A percentile compares a stretch with the other conserved stretches of the same genome.
Evolutionary conservation across 2,888 invertebrate species (phyloP).

Genomic region (Bursaphelenchus okinawaensis): DNA sequence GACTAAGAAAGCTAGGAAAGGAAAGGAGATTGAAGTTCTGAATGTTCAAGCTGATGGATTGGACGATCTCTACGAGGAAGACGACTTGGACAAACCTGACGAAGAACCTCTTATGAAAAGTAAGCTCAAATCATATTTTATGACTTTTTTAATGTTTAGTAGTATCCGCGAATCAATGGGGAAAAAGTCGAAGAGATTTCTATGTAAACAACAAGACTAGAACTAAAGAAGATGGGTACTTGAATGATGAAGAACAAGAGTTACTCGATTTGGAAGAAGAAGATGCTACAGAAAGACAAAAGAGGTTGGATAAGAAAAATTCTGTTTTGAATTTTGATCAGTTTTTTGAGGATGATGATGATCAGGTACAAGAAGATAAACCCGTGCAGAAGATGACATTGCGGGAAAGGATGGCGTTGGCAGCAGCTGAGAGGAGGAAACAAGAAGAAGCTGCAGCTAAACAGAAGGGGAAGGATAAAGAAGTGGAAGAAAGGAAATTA

Average conservation of each 20-base stretch:
- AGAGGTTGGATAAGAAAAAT: slow-evolving; percentile 40
- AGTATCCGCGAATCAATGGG: slow-evolving; percentile 59
- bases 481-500: too few species aligned
- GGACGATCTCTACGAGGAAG: neutral
- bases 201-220: slow-evolving; percentile 57
- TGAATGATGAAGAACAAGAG: slow-evolving; percentile 41
- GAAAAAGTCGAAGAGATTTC: slow-evolving; percentile 57
- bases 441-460: neutral
- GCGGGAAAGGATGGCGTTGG: neutral
- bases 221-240: slow-evolving; percentile 47
- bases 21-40: slow-evolving; percentile 30
- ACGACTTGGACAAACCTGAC: slow-evolving; percentile 5
- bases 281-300: slow-evolving; percentile 47
- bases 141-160: neutral
- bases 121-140: neutral
- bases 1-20: neutral
- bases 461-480: neutral
- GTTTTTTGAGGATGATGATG: slow-evolving; percentile 29
- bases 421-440: slow-evolving; percentile 60
- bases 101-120: neutral
- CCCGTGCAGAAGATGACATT: slow-evolving; percentile 7
- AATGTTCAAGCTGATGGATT: slow-evolving; percentile 18
- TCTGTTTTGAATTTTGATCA: slow-evolving; percentile 26
- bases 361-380: slow-evolving; percentile 25
- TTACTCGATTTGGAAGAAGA: slow-evolving; percentile 39